Evolutionary conservation across 2,113 vertebrate genomes (phyloP).

Genomic region (Rhinoderma darwinii): DNA sequence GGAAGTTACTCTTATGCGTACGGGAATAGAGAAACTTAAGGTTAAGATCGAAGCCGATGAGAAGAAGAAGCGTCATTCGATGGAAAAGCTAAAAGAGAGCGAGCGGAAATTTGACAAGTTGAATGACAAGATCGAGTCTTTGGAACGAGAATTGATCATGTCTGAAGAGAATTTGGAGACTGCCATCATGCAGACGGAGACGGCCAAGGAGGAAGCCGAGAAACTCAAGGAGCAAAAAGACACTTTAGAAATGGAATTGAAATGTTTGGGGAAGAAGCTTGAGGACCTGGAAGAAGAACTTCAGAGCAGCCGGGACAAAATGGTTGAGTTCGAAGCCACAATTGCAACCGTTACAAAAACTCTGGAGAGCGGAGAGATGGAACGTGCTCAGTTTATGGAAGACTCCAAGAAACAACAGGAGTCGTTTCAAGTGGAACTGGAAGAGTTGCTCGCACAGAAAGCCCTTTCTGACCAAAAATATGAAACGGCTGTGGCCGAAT

Average conservation of each 20-base stretch:
- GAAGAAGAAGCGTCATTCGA: slow-evolving; percentile 75
- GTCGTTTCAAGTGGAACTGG: slow-evolving; percentile 72
- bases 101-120: slow-evolving; percentile 76
- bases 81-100: slow-evolving; percentile 78
- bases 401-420: slow-evolving; percentile 64
- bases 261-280: slow-evolving; percentile 73
- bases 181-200: slow-evolving; percentile 80
- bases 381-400: slow-evolving; percentile 63
- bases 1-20: slow-evolving; percentile 80
- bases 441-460: slow-evolving; percentile 64
- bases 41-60: slow-evolving; percentile 89
- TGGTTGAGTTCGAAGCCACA: slow-evolving; percentile 61
- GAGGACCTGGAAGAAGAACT: slow-evolving; percentile 71
- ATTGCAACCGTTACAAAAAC: slow-evolving; percentile 63
- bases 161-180: slow-evolving; percentile 78
- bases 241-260: slow-evolving; percentile 57
- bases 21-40: slow-evolving; percentile 86
- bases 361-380: slow-evolving; percentile 68
- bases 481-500: slow-evolving; percentile 61
- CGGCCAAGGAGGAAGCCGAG: slow-evolving; percentile 79
- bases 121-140: slow-evolving; percentile 77
- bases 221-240: slow-evolving; percentile 70
- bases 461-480: slow-evolving; percentile 64
- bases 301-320: slow-evolving; percentile 64
- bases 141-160: slow-evolving; percentile 77